Base-by-base conservation (phyloP, 23 tunicate species). In the Ascidia mentula region DNA sequence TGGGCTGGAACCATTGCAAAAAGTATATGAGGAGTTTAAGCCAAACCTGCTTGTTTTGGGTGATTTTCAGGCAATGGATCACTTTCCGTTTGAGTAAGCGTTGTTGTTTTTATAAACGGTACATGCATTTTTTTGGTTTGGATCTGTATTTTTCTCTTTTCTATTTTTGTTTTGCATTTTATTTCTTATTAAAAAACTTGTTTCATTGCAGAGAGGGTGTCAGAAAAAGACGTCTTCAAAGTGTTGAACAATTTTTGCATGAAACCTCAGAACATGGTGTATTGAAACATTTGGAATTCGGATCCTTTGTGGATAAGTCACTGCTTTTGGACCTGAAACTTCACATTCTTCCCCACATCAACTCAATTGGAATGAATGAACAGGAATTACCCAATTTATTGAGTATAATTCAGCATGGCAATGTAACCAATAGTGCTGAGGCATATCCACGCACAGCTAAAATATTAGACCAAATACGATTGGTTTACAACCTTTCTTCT, bases 341-440 rank as follows among this genome's bases (percentile, higher is more conserved):
- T 22, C 32, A 72, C 6, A 86, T 95, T 22, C 46, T 93, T 0
- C 99, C 99, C 3, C 80, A 89, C 40, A 69, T 85, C 45, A 89
- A 95, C 40, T 95, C 99, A 6, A 69, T 89, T 0, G 99, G 99
- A 22, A 95, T 95, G 99, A 95, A 95, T 69, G 99, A 95, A 46
- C 99, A 95, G 40, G 99, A 95, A 71, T 71, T 95, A 12, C 96
- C 99, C 0, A 95, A 95, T 59, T 36, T 95, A 46, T 74, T 91
- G 36, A 89, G 95, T 82, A 75, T 86, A 46, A 33, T 95, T 46
- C 77, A 80, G 34, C 82, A 38, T 46, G 86, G 86, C 9, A 95
- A 95, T 69, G 76, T 87, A 0, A 87, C 92, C 8, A 82, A 82
- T 82, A 69, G 81, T 4, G 61, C 92, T 7, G 92, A 87, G 0